Evolutionary conservation across 2,797 vertebrate species (phyloP).

Genomic region (Tauraco hartlaubi): DNA sequence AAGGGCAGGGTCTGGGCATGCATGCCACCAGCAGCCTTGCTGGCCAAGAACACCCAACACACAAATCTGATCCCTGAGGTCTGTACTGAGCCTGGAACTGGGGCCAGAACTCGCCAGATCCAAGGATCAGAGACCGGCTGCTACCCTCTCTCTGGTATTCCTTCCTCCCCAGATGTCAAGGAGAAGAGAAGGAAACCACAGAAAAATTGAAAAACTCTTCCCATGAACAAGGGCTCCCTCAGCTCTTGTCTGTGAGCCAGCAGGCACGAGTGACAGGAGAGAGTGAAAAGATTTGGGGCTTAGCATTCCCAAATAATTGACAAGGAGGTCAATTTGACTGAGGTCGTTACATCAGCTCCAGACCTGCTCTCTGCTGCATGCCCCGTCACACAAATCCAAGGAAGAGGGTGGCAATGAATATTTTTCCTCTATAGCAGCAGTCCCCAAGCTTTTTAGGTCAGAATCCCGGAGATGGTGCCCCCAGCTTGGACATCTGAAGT

Average conservation of each 20-base stretch:
- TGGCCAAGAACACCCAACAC: not conserved
- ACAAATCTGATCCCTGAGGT: not conserved
- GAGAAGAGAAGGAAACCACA: not conserved
- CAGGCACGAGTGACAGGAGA: not conserved
- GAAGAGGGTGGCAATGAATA: not conserved
- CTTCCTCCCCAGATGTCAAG: not conserved
- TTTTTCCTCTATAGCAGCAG: not conserved
- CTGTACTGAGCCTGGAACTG: not conserved
- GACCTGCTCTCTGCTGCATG: not conserved
- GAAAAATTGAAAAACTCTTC: not conserved
- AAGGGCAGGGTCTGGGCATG: not conserved
- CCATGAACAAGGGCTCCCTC: not conserved
- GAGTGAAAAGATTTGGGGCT: conserved; percentile 23
- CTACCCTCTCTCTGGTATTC: fast-evolving
- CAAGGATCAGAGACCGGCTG: not conserved
- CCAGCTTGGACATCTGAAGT: not conserved
- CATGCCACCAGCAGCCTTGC: not conserved
- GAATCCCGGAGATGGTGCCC: not conserved
- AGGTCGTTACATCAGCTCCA: not conserved
- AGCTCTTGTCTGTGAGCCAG: not conserved
- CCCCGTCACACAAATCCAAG: fast-evolving
- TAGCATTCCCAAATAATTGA: not conserved
- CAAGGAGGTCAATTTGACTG: not conserved
- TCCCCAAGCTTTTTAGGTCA: not conserved
- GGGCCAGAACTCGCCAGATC: not conserved